Conservation (phyloP, 2,888 invertebrate species). For the Gastrophysa polygoni region DNA sequence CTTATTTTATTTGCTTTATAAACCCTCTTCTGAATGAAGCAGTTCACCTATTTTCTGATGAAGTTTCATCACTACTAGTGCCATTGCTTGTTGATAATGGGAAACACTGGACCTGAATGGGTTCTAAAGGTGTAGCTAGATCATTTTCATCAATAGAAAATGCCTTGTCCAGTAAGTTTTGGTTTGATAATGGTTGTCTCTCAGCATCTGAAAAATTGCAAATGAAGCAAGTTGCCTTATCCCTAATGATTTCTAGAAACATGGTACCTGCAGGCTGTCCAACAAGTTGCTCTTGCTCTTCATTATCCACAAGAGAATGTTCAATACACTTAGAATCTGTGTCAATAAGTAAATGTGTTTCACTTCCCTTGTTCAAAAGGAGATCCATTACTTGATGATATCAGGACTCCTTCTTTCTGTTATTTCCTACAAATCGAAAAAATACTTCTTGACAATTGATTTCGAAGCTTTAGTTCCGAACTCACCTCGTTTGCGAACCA, state of each 20-base stretch:
- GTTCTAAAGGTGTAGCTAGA: conserved; percentile 43
- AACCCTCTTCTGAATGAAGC: no score
- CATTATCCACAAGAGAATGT: neutral
- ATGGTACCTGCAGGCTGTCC: conserved; percentile 6
- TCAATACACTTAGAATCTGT: conserved; percentile 47
- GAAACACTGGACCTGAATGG: conserved; percentile 36
- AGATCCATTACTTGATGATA: conserved; percentile 47
- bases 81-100: conserved; percentile 30
- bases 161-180: conserved; percentile 44
- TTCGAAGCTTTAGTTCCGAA: conserved; percentile 12
- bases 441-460: conserved; percentile 19
- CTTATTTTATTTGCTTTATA: no score
- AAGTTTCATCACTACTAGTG: conserved; percentile 31
- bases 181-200: conserved; percentile 25
- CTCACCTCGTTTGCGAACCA: conserved; percentile 48
- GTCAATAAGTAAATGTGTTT: conserved; percentile 47
- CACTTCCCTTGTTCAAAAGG: conserved; percentile 42
- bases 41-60: conserved; percentile 27
- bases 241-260: no score
- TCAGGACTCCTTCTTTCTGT: conserved; percentile 41
- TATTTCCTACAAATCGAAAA: conserved; percentile 37
- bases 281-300: conserved; percentile 12
- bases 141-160: conserved; percentile 49
- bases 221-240: no score
- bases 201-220: conserved; percentile 33